Conservation (phyloP, 1,140 invertebrate species). For the Solenopsis fugax region DNA sequence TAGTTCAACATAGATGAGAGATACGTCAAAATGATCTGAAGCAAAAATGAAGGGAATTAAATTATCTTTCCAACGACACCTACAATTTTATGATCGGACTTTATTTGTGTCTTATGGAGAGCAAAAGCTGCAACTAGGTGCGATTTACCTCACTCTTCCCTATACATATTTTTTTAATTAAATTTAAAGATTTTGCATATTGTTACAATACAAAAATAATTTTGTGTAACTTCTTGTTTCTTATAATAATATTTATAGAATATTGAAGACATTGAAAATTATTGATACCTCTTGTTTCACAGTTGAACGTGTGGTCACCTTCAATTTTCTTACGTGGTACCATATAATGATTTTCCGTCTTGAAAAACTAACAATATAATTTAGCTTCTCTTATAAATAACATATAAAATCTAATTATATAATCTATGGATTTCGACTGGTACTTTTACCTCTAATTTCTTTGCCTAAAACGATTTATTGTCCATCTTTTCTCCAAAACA, state of each 20-base stretch:
- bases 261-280: constrained; percentile 44
- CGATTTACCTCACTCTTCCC: too few relatives aligned
- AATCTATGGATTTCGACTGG: constrained; percentile 8
- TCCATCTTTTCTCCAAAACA: not conserved
- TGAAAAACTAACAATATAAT: constrained; percentile 50
- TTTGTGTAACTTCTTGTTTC: not conserved
- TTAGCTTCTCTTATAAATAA: constrained; percentile 35
- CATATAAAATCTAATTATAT: constrained; percentile 31
- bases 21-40: too few relatives aligned
- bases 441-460: not conserved
- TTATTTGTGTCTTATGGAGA: too few relatives aligned
- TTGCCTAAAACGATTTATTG: constrained; percentile 5
- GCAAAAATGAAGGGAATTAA: too few relatives aligned
- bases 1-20: too few relatives aligned
- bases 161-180: not conserved
- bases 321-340: constrained; percentile 49
- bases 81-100: too few relatives aligned
- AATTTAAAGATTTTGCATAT: not conserved
- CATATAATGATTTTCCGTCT: constrained; percentile 37
- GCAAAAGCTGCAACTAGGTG: too few relatives aligned
- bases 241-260: constrained; percentile 20
- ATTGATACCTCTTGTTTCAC: constrained; percentile 50
- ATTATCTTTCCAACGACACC: too few relatives aligned
- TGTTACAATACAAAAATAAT: not conserved
- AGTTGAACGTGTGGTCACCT: constrained; percentile 41